Conservation (phyloP, 2,797 vertebrate genomes). For the Enteromius radiatus region DNA sequence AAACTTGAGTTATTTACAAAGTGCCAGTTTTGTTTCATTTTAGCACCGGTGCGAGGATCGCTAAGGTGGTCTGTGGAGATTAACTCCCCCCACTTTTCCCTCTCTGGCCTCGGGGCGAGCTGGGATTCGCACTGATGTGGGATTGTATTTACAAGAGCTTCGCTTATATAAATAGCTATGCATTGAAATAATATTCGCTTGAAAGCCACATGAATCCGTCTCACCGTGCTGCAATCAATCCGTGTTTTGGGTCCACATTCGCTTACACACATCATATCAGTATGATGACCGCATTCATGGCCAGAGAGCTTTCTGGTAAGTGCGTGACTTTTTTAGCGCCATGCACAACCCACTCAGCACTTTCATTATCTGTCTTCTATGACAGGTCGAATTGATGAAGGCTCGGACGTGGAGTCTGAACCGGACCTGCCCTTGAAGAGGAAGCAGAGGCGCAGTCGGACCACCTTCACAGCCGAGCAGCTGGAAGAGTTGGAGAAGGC, state of each 20-base stretch:
- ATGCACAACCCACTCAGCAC: not conserved
- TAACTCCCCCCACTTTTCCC: constrained; percentile 61
- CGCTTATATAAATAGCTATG: constrained; percentile 65
- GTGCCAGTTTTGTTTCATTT: constrained; percentile 66
- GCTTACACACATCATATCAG: constrained; percentile 12
- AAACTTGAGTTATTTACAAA: constrained; percentile 66
- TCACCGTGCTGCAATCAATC: constrained; percentile 21
- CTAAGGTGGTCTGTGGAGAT: constrained; percentile 76
- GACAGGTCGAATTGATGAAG: constrained; percentile 86
- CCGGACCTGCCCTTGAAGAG: constrained; percentile 93
- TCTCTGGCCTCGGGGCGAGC: constrained; percentile 62
- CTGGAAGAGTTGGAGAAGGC: constrained; percentile 96
- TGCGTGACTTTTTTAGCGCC: not conserved
- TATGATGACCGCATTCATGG: constrained; percentile 3
- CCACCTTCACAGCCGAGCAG: constrained; percentile 95
- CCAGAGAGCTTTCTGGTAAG: constrained; percentile 13
- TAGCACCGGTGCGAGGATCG: constrained; percentile 62
- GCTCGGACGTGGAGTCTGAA: constrained; percentile 92
- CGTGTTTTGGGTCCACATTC: not conserved
- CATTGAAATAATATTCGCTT: constrained; percentile 61
- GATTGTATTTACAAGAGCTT: constrained; percentile 63
- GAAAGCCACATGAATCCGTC: constrained; percentile 51
- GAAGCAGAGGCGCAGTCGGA: constrained; percentile 92
- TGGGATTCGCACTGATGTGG: constrained; percentile 62
- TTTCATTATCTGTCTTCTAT: constrained; percentile 9